Evolutionary conservation across 2,113 vertebrate genomes (phyloP).

Genomic region (Cathartes aura): DNA sequence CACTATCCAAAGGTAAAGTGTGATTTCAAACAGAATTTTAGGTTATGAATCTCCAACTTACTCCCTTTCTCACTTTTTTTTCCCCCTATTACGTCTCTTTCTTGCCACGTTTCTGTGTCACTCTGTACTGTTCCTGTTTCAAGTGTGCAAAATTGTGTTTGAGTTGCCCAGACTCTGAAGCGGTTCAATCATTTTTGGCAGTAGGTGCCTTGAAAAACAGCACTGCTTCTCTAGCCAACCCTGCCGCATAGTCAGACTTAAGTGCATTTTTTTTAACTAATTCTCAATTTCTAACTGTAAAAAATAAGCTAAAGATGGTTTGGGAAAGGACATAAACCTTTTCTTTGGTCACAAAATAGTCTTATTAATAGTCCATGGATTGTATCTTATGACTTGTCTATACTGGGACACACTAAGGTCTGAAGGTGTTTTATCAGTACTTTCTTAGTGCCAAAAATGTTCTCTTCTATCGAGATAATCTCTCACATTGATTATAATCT

Average conservation of each 20-base stretch:
- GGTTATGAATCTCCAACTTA: neutral
- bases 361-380: neutral
- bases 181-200: neutral
- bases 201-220: neutral
- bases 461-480: neutral
- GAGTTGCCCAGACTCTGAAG: neutral
- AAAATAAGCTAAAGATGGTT: neutral
- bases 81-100: neutral
- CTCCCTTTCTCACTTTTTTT: neutral
- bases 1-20: neutral
- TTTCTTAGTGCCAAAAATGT: neutral
- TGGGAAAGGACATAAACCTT: neutral
- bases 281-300: neutral
- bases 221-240: neutral
- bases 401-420: neutral
- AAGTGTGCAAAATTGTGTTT: neutral
- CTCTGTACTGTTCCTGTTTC: neutral
- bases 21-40: neutral
- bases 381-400: neutral
- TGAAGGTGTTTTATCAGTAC: neutral
- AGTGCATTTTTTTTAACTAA: neutral
- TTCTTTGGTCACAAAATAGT: neutral
- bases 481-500: neutral
- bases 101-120: neutral
- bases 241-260: fast-evolving